Evolutionary conservation across 2,888 invertebrate species (phyloP).

Genomic region (Thymelicus lineola): DNA sequence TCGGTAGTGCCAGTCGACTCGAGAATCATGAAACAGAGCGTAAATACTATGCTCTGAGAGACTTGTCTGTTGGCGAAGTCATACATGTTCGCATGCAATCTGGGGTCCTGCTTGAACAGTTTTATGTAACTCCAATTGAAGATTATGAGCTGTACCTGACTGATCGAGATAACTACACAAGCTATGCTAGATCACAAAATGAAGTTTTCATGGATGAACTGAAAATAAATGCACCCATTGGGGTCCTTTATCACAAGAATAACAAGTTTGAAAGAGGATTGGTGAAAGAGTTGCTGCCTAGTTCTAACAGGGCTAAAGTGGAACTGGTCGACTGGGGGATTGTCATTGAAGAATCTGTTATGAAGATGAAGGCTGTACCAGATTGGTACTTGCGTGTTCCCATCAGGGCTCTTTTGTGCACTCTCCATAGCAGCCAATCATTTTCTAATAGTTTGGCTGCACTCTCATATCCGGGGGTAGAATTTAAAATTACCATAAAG

Average conservation of each 20-base stretch:
- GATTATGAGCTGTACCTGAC: slow-evolving; percentile 47
- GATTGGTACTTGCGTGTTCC: slow-evolving; percentile 40
- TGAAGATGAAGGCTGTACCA: slow-evolving; percentile 46
- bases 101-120: slow-evolving; percentile 46
- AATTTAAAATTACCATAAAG: not conserved
- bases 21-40: slow-evolving; percentile 39
- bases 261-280: slow-evolving; percentile 50
- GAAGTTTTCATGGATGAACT: slow-evolving; percentile 42
- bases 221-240: slow-evolving; percentile 44
- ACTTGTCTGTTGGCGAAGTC: slow-evolving; percentile 42
- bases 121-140: slow-evolving; percentile 50
- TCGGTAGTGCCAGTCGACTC: slow-evolving; percentile 13
- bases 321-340: slow-evolving; percentile 52
- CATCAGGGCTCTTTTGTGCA: slow-evolving; percentile 45
- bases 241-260: slow-evolving; percentile 38
- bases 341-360: slow-evolving; percentile 41
- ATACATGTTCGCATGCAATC: slow-evolving; percentile 48
- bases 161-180: slow-evolving; percentile 44
- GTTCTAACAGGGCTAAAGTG: slow-evolving; percentile 42
- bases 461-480: not conserved
- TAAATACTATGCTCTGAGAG: slow-evolving; percentile 42
- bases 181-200: slow-evolving; percentile 42
- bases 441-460: not conserved
- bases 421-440: slow-evolving; percentile 4
- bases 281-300: slow-evolving; percentile 44